A percentile compares a stretch with the other conserved stretches of the same genome.
phyloP scores from a whole-genome alignment of 2,113 vertebrate species.

The Nestor notabilis region DNA sequence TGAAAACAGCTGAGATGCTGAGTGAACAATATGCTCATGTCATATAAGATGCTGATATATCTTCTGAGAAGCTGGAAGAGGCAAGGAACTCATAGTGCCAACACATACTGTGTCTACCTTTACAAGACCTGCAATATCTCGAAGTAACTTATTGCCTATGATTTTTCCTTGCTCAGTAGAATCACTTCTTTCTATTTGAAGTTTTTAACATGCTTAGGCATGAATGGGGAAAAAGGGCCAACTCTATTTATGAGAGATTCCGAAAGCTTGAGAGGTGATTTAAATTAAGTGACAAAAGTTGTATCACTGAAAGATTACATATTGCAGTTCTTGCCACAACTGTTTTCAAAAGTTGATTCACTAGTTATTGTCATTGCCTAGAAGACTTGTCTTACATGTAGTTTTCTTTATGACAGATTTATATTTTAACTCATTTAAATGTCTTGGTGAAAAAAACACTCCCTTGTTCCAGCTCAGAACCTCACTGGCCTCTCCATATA shows the following conservation, averaged over 20 bases:
- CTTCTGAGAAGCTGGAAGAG: background rate
- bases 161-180: background rate
- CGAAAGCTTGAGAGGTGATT: background rate
- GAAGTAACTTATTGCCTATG: background rate
- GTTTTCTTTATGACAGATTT: background rate
- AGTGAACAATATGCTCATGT: background rate
- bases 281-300: background rate
- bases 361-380: background rate
- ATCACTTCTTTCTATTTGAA: background rate
- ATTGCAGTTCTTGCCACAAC: background rate
- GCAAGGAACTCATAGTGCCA: background rate
- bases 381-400: background rate
- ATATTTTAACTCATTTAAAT: background rate
- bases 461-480: background rate
- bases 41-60: background rate
- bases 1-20: background rate
- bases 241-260: background rate
- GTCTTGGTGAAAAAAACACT: fast-evolving
- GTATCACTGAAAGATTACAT: background rate
- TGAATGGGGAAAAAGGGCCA: background rate
- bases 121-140: background rate
- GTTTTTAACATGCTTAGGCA: background rate
- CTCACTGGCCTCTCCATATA: background rate
- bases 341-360: background rate
- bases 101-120: background rate